Conservation (phyloP, 2,888 invertebrate species). For the Pheosia tremula region DNA sequence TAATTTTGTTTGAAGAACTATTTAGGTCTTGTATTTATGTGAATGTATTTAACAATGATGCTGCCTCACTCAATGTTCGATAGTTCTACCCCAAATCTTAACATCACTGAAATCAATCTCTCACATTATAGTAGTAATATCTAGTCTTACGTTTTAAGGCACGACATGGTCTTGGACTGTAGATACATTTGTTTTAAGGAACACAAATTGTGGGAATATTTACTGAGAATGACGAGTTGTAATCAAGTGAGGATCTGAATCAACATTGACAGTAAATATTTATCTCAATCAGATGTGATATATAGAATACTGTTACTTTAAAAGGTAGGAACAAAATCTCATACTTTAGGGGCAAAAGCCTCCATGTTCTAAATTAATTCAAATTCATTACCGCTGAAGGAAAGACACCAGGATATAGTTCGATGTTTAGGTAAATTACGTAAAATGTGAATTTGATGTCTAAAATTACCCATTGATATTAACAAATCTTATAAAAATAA, state of each 20-base stretch:
- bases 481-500: slow-evolving; percentile 44
- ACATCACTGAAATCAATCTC: slow-evolving; percentile 55
- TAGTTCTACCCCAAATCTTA: slow-evolving; percentile 46
- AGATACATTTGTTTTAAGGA: slow-evolving; percentile 70
- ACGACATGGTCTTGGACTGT: slow-evolving; percentile 75
- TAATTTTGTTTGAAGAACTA: slow-evolving; percentile 44
- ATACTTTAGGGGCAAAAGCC: slow-evolving; percentile 55
- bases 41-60: slow-evolving; percentile 51
- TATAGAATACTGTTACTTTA: slow-evolving; percentile 69
- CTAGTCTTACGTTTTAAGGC: slow-evolving; percentile 82
- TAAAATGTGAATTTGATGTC: slow-evolving; percentile 66
- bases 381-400: slow-evolving; percentile 55
- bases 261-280: slow-evolving; percentile 65
- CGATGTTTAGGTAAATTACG: slow-evolving; percentile 58
- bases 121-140: slow-evolving; percentile 79
- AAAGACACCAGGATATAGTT: slow-evolving; percentile 58
- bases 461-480: slow-evolving; percentile 57
- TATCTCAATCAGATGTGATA: slow-evolving; percentile 77
- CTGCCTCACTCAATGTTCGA: slow-evolving; percentile 56
- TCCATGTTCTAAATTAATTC: slow-evolving; percentile 49
- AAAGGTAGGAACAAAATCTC: slow-evolving; percentile 72
- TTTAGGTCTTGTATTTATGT: slow-evolving; percentile 47
- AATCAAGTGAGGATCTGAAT: slow-evolving; percentile 38
- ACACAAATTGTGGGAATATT: slow-evolving; percentile 70
- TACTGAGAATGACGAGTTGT: slow-evolving; percentile 51